Evolutionary conservation across 1,140 invertebrate species (phyloP).

Genomic region (Rhysida immarginata): DNA sequence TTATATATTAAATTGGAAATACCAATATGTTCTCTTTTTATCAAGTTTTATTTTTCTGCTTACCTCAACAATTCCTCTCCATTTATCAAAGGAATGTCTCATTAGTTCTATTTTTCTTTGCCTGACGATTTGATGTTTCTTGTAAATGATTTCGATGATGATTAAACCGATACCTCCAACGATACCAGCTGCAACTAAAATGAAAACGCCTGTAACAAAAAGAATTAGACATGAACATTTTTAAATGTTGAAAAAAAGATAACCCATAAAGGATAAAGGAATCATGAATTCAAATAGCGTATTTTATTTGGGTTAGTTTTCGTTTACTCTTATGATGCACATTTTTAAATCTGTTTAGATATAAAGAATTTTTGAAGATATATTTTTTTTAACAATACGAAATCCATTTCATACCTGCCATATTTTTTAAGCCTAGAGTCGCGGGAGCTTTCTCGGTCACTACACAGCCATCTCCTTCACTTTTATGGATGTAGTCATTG

Average conservation of each 20-base stretch:
- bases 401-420: slow-evolving; percentile 81
- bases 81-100: slow-evolving; percentile 85
- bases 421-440: slow-evolving; percentile 89
- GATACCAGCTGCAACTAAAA: slow-evolving; percentile 74
- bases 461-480: slow-evolving; percentile 71
- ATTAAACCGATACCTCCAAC: slow-evolving; percentile 85
- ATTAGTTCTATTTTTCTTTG: slow-evolving; percentile 88
- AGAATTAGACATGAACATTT: no score
- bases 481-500: slow-evolving; percentile 73
- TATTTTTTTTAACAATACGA: no score
- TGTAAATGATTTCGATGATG: slow-evolving; percentile 94
- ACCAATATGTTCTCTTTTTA: background rate
- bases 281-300: no score
- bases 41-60: background rate
- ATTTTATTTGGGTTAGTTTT: background rate
- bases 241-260: no score
- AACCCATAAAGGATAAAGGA: no score
- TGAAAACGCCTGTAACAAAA: slow-evolving; percentile 53
- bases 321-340: background rate
- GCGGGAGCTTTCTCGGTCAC: slow-evolving; percentile 90
- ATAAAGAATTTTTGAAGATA: background rate
- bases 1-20: background rate
- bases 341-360: background rate
- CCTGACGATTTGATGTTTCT: slow-evolving; percentile 87
- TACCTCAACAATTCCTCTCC: slow-evolving; percentile 87